phyloP scores from a whole-genome alignment of 2,113 vertebrate species.

The Nicator chloris region DNA sequence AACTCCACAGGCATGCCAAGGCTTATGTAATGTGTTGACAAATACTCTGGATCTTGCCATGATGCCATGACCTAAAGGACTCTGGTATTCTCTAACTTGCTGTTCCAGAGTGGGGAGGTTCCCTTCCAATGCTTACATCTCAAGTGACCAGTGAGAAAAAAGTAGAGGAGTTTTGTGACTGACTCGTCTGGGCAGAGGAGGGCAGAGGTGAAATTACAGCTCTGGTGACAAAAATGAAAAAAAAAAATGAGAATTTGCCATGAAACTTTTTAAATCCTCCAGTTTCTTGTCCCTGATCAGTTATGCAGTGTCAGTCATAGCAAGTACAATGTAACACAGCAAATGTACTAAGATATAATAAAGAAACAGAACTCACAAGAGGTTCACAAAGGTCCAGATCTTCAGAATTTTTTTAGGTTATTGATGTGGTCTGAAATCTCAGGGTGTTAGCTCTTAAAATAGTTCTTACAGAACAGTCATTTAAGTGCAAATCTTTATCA shows the following conservation, averaged over 20 bases:
- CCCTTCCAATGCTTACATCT: not conserved
- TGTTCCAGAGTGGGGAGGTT: not conserved
- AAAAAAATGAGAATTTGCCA: not conserved
- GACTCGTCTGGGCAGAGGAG: not conserved
- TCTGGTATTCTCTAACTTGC: not conserved
- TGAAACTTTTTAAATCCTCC: not conserved
- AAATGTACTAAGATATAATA: not conserved
- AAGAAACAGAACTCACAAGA: not conserved
- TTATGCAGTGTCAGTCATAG: not conserved
- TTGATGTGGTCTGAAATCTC: not conserved
- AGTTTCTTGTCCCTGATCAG: not conserved
- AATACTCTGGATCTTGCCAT: not conserved
- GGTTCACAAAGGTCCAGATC: not conserved
- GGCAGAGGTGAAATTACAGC: accelerated
- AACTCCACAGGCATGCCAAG: not conserved
- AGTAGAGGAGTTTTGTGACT: not conserved
- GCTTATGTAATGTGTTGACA: not conserved
- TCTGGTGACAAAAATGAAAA: not conserved
- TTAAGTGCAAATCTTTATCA: not conserved
- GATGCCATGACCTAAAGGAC: not conserved
- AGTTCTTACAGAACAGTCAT: not conserved
- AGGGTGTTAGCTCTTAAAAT: not conserved
- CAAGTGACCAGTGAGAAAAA: not conserved
- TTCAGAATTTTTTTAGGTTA: not conserved
- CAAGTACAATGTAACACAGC: not conserved